Evolutionary conservation across 1,140 invertebrate genomes (phyloP), one percentile per base, ranked within the genome.

Genomic region (Lepidurus arcticus): DNA sequence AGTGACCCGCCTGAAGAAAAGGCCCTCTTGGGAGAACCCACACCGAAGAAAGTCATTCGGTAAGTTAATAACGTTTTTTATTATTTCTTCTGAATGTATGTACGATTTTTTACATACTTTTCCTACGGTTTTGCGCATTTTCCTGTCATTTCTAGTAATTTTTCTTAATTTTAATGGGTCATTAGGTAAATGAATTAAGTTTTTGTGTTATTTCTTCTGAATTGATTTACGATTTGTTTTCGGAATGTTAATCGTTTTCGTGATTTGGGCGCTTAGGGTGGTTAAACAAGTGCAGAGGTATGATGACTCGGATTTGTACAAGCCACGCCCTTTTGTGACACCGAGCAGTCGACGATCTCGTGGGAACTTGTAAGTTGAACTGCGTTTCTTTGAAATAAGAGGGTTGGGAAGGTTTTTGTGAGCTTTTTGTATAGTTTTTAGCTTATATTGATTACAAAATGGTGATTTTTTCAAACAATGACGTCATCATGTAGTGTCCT

Each of bases 301-400:
- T 81, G 88, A 88, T 53, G 90, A 88, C 81, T 88, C 90, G 82
- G 90, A 91, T 85, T 84, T 91, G 79, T 91, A 91, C 84, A 91
- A 91, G 84, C 90, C 90, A 78, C 86, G 90, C 81, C 88, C 88
- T 44, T 82, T 90, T 73, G 86, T 87, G 44, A 84, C 85, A 26
- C 85, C 84, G 79, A 86, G 86, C 78, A 86, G 86, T 73, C 84
- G 86, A 80, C 84, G 87, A 81, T 85, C 83, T 80, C 84, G 86
- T 2, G 86, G 65, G 84, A 85, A 8, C 85, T 85, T 73, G 83
- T 82, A 73, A 42, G 16, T 74, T 78, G n/a, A 24, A 74, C 5
- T 44, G 77, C 21, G 77, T 73, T 34, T 3, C 34, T 34, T 34
- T 34, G 34, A 34, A 34, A 34, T 34, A 4, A 34, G 26, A 1